Conservation (phyloP, 2,888 invertebrate genomes). For the Tipula vernalis region DNA sequence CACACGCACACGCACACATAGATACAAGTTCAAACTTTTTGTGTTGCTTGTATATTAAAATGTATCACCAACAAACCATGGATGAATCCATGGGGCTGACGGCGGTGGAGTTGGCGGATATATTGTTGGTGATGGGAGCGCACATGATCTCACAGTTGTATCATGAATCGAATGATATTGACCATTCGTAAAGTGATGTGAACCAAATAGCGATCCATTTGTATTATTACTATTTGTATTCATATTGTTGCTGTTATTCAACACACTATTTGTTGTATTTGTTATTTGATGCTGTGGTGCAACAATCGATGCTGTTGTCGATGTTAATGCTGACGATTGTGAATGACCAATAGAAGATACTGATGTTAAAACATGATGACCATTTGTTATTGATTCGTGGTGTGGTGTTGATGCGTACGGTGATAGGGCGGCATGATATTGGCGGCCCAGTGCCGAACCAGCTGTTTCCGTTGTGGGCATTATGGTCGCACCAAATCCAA, state of each 20-base stretch:
- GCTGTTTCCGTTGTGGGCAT: conserved; percentile 11
- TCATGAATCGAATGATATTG: conserved; percentile 19
- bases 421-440: background rate
- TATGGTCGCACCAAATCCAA: background rate
- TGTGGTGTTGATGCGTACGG: conserved; percentile 7
- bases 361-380: background rate
- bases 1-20: background rate
- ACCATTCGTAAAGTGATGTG: conserved; percentile 18
- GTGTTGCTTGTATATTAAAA: conserved; percentile 21
- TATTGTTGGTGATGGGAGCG: conserved; percentile 36
- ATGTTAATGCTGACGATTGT: conserved; percentile 13
- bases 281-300: conserved; percentile 14
- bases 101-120: conserved; percentile 37
- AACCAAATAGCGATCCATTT: conserved; percentile 9
- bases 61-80: conserved; percentile 35
- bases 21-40: background rate
- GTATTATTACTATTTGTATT: conserved; percentile 9
- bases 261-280: background rate
- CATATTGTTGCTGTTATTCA: background rate
- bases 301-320: conserved; percentile 17
- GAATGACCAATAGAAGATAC: conserved; percentile 11
- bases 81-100: conserved; percentile 36
- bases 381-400: conserved; percentile 1
- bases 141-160: conserved; percentile 17
- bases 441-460: background rate